Base-by-base conservation (phyloP, 1,140 invertebrate species). In the Sycophila sp. region DNA sequence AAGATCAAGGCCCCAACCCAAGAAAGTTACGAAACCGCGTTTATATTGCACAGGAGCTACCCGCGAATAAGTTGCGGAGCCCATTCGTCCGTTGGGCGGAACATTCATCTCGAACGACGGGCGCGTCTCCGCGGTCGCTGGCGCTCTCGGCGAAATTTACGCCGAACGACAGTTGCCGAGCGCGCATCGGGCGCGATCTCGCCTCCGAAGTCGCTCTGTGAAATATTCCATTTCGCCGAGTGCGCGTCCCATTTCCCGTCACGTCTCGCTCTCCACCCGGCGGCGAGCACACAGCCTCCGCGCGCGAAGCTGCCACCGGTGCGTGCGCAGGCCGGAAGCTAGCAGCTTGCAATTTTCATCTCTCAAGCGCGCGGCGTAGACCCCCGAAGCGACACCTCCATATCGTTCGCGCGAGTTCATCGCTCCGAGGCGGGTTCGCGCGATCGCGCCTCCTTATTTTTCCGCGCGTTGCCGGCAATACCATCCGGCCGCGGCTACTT, bases 351-450 rank as follows among this genome's bases (percentile, higher is more conserved):
- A 59, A 40, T 59, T 59, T 59, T 59, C 56, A 59, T 59, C 42
- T 40, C 2, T 19, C 32, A 19, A 6, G 4, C n/a, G 32, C 1
- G 1, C 7, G 15, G 1, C 22, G 15, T 38, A 28, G 5, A 47
- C 15, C n/a, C 4, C 11, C 4, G 38, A 4, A n/a, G 22, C 38
- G 4, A 22, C 17, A 36, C 17, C 17, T n/a, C 17, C 10, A 47
- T 17, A 49, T 26, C 17, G 34, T 28, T 17, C 26, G 42, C 19
- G 42, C n/a, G 68, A 45, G 68, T 69, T 69, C 68, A 69, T 69
- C 68, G 68, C 38, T n/a, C 68, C 28, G 45, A 40, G 55, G 30
- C 49, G n/a, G n/a, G 40, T 36, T 38, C 7, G 36, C 49, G 49
- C 45, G 56, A 62, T 69, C 38, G 51, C 36, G 45, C 15, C 55